Conservation (phyloP, 2,113 vertebrate genomes). For the Chaenogobius annularis region DNA sequence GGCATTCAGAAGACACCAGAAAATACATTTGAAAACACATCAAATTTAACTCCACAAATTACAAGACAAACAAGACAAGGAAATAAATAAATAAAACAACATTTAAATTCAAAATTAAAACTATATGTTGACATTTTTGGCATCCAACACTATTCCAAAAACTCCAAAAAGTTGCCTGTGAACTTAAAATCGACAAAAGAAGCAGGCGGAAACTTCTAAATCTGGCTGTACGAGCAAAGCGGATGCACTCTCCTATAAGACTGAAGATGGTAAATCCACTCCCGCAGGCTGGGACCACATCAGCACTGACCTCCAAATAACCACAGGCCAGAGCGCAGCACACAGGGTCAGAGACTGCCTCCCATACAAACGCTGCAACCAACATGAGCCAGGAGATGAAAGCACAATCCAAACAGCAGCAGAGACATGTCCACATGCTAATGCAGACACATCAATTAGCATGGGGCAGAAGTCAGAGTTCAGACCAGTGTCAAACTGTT, state of each 20-base stretch:
- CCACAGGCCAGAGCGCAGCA: constrained; percentile 66
- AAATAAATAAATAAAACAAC: background rate
- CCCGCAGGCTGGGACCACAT: constrained; percentile 64
- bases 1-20: background rate
- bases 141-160: background rate
- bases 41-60: constrained; percentile 12
- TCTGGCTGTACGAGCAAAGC: constrained; percentile 39
- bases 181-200: constrained; percentile 30
- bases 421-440: constrained; percentile 51
- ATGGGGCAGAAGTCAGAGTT: constrained; percentile 59
- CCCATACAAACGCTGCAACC: constrained; percentile 18
- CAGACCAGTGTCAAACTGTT: constrained; percentile 45
- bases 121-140: background rate
- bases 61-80: background rate
- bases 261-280: constrained; percentile 70
- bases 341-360: constrained; percentile 54
- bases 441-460: constrained; percentile 59
- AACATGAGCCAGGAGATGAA: constrained; percentile 29
- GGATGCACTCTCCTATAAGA: constrained; percentile 53
- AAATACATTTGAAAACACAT: background rate
- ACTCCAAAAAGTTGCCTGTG: constrained; percentile 13
- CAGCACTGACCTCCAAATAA: constrained; percentile 70
- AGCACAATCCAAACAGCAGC: constrained; percentile 34
- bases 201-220: constrained; percentile 24
- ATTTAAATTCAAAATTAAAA: background rate